Evolutionary conservation across 2,113 vertebrate species (phyloP).

Genomic region (Pristiophorus japonicus): DNA sequence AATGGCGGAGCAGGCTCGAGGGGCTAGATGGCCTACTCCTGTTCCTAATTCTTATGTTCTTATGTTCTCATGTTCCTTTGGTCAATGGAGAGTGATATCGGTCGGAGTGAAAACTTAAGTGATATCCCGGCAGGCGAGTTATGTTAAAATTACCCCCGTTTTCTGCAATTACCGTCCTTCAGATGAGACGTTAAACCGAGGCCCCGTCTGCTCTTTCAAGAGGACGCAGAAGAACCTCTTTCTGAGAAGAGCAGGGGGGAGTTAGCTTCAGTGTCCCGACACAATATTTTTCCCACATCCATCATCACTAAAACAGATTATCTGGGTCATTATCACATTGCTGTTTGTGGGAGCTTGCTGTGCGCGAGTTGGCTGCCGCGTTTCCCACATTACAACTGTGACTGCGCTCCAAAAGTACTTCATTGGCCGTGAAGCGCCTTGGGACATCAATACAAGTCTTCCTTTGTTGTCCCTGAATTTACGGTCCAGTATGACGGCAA

Average conservation of each 20-base stretch:
- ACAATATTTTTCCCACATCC: not conserved
- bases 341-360: not conserved
- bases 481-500: no score
- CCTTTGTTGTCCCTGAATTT: no score
- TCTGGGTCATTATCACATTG: not conserved
- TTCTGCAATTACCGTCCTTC: not conserved
- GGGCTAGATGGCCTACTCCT: no score
- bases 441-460: no score
- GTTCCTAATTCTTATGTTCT: no score
- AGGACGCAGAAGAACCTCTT: not conserved
- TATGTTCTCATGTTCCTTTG: no score
- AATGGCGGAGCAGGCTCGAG: no score
- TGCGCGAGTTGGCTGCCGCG: not conserved
- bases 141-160: not conserved
- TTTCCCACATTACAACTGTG: not conserved
- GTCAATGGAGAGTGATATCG: not conserved
- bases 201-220: not conserved
- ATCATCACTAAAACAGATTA: not conserved
- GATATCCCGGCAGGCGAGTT: no score
- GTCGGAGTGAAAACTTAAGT: not conserved
- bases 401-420: not conserved
- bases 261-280: not conserved
- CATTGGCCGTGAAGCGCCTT: no score
- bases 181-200: not conserved
- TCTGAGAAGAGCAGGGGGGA: not conserved